Evolutionary conservation across 2,113 vertebrate genomes (phyloP).

Genomic region (Regulus satrapa): DNA sequence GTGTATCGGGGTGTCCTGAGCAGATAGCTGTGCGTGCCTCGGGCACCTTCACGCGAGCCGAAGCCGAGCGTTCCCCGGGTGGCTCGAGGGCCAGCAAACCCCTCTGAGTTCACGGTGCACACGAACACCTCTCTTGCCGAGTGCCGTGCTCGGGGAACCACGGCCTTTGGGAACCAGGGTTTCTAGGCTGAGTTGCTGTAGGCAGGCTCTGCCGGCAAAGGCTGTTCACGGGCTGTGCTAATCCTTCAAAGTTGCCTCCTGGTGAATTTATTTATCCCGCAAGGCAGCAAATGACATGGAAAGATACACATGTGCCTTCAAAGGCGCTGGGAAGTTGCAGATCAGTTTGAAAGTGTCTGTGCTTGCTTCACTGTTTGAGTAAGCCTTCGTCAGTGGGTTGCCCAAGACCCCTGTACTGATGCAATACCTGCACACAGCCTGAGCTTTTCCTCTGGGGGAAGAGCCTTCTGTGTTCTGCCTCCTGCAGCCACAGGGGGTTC

Average conservation of each 20-base stretch:
- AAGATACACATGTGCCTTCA: background rate
- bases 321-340: background rate
- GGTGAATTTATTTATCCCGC: background rate
- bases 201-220: background rate
- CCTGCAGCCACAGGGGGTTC: background rate
- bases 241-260: background rate
- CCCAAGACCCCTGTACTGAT: accelerated
- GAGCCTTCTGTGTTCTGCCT: background rate
- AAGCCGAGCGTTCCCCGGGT: background rate
- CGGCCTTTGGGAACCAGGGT: accelerated
- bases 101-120: accelerated
- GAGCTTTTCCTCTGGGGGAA: background rate
- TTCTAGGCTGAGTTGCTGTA: accelerated
- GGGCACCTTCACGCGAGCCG: accelerated
- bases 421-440: background rate
- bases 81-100: background rate
- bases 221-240: accelerated
- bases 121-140: too few relatives aligned
- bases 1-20: background rate
- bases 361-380: background rate
- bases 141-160: too few relatives aligned
- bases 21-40: accelerated
- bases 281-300: background rate
- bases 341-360: background rate
- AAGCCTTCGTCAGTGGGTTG: accelerated